These are phyloP conservation scores for Zelostemma sp. DNA, from an alignment of 1,140 invertebrate genomes.

Conservation along the genomic window DNA sequence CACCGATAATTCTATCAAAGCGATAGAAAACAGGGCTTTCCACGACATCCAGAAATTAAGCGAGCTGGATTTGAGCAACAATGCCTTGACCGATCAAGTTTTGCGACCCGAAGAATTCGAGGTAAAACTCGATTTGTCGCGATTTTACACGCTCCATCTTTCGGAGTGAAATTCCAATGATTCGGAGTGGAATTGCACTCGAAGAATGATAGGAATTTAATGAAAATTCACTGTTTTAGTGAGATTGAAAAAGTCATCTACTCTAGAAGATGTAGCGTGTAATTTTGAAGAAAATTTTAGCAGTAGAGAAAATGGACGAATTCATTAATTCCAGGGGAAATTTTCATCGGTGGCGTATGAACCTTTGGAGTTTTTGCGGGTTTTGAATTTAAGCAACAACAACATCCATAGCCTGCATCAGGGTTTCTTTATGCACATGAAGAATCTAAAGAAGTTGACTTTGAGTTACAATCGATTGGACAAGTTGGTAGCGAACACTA, in stretches of 20 bases:
- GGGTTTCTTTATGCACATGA: constrained; percentile 80
- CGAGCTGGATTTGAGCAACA: constrained; percentile 78
- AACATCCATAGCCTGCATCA: constrained; percentile 75
- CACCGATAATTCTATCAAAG: constrained; percentile 70
- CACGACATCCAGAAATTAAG: constrained; percentile 73
- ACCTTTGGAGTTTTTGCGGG: constrained; percentile 73
- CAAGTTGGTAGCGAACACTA: constrained; percentile 73
- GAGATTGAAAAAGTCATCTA: too few species aligned
- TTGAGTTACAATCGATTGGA: constrained; percentile 78
- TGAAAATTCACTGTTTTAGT: too few species aligned
- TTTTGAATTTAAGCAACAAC: constrained; percentile 77
- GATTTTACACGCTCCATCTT: too few species aligned
- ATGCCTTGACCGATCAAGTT: constrained; percentile 72
- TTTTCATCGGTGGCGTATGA: constrained; percentile 72
- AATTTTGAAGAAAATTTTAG: too few species aligned
- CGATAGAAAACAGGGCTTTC: constrained; percentile 75
- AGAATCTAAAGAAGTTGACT: constrained; percentile 74
- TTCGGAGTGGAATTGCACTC: too few species aligned
- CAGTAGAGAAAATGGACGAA: too few species aligned
- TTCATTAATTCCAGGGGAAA: constrained; percentile 71
- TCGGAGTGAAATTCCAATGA: too few species aligned
- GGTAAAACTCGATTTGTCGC: constrained; percentile 64
- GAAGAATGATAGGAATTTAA: too few species aligned
- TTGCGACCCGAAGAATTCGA: constrained; percentile 76
- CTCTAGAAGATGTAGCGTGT: too few species aligned